Evolutionary conservation across 2,113 vertebrate species (phyloP).

Genomic region (Galemys pyrenaicus): DNA sequence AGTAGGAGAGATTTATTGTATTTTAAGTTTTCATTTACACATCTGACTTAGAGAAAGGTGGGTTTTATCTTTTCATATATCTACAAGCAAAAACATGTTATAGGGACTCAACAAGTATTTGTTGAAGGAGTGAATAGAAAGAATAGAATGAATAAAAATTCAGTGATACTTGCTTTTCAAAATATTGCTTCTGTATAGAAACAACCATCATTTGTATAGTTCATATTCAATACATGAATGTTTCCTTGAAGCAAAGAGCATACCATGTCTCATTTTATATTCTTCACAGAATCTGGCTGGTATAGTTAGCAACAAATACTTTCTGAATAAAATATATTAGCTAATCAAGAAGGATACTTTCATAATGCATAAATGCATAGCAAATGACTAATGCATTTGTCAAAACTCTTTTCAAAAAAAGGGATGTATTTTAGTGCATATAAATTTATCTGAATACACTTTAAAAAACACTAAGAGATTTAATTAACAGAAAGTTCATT

Average conservation of each 20-base stretch:
- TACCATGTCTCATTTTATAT: neutral
- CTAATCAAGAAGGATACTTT: neutral
- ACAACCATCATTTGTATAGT: neutral
- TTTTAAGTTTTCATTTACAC: neutral
- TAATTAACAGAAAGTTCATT: neutral
- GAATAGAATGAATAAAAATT: neutral
- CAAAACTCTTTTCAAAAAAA: neutral
- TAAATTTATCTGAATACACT: neutral
- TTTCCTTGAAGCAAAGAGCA: neutral
- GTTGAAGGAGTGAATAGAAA: neutral
- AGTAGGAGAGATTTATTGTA: neutral
- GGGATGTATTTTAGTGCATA: neutral
- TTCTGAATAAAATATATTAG: slow-evolving; percentile 25
- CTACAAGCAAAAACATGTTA: neutral
- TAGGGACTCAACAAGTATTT: neutral
- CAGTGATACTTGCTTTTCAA: neutral
- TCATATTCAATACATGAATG: neutral
- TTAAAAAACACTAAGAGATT: neutral
- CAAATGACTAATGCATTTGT: neutral
- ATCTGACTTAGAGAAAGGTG: neutral
- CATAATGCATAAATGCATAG: neutral
- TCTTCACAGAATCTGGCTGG: neutral
- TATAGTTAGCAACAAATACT: neutral
- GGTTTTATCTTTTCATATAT: neutral
- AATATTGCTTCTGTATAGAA: neutral